Evolutionary conservation across 2,888 invertebrate species (phyloP), one percentile per base, ranked within the genome.

Genomic region (Arge pagana): DNA sequence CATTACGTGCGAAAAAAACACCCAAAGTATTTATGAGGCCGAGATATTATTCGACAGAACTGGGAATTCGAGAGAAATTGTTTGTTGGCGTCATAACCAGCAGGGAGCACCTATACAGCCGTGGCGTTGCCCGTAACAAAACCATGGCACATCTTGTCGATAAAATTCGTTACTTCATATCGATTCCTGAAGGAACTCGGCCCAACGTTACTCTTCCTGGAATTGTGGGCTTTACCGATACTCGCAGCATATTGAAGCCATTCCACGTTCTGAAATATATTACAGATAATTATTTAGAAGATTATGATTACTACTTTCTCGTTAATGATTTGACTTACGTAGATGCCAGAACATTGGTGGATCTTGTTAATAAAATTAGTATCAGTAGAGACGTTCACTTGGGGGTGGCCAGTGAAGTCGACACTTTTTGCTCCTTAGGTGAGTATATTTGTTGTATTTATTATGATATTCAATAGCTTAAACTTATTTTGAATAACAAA

Each of bases 1-100:
- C 79, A 0, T 69, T 71, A 24, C 74, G 72, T 41, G 78, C 79
- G 1, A 75, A 78, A 56, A 80, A 78, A 61, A 66, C 71, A 58
- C 80, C 82, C 8, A 83, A 84, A 67, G 83, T 85, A 61, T 81
- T 92, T 58, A 82, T 89, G 48, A 84, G 97, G 2, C 95, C 96
- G 1, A 82, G 96, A 16, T 98, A 95, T 79, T 96, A 94, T 71
- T 93, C 93, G 40, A 94, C 96, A 0, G 98, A 98, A 76, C 83
- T 98, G 50, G 96, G 95, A 13, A 96, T 97, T 63, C 83, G 90
- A 55, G 92, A 93, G 60, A 92, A 93, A 68, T 74, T 96, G 10
- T 90, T 96, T 68, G 86, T 94, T 24, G 94, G 90, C 13, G 88
- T 96, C 28, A 80, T 96, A 67, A 91, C 90, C 13, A 86, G 86